Evolutionary conservation across 2,797 vertebrate species (phyloP).

Genomic region (Diceros bicornis): DNA sequence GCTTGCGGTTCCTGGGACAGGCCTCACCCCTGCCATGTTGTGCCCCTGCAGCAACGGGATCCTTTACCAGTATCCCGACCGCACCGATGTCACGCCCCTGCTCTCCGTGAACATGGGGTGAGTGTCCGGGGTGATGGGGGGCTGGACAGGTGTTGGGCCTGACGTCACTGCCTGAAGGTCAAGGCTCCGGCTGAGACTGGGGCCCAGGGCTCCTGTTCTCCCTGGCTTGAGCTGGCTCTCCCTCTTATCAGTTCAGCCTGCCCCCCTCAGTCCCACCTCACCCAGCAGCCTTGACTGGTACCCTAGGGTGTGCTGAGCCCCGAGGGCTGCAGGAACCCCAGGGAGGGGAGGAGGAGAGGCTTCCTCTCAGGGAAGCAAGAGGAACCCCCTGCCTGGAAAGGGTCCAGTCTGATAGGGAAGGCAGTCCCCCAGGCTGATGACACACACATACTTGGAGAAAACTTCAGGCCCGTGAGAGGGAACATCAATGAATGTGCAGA

Average conservation of each 20-base stretch:
- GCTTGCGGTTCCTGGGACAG: background rate
- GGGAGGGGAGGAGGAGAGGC: too few relatives aligned
- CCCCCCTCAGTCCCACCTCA: background rate
- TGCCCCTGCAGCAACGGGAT: conserved; percentile 93
- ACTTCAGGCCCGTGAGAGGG: fast-evolving
- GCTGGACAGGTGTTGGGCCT: background rate
- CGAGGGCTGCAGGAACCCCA: background rate
- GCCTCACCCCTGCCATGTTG: conserved; percentile 41
- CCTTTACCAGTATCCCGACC: conserved; percentile 96
- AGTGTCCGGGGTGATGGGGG: conserved; percentile 63
- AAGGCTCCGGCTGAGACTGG: background rate
- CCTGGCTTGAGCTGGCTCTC: background rate
- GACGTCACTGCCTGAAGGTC: background rate
- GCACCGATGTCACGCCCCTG: conserved; percentile 94
- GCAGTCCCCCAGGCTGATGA: background rate
- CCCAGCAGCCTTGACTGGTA: background rate
- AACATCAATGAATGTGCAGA: fast-evolving
- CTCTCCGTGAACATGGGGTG: conserved; percentile 98
- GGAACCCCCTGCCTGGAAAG: background rate
- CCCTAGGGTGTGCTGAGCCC: background rate
- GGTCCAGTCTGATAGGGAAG: background rate
- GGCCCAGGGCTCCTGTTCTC: background rate
- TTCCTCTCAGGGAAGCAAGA: background rate
- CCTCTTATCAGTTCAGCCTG: background rate
- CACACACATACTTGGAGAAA: background rate